These are phyloP conservation scores for Danio albolineatus DNA, from an alignment of 2,797 vertebrate genomes.

Conservation along the genomic window DNA sequence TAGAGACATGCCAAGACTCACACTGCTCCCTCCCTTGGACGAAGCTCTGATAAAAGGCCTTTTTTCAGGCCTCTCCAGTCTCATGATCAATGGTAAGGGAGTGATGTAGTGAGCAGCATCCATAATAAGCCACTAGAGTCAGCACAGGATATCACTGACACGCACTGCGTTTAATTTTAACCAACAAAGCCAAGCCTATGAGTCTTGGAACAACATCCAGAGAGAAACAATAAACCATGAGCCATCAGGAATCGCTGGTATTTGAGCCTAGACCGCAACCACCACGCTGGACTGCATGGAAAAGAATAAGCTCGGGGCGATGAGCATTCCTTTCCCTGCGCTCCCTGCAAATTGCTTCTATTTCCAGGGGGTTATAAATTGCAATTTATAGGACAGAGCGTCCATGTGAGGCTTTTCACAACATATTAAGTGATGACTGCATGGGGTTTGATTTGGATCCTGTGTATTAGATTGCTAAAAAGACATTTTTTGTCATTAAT, in stretches of 20 bases:
- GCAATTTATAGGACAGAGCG: constrained; percentile 38
- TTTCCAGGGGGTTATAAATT: constrained; percentile 53
- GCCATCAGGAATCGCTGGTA: constrained; percentile 62
- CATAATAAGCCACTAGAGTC: constrained; percentile 31
- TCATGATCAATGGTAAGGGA: constrained; percentile 29
- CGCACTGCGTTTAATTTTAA: constrained; percentile 19
- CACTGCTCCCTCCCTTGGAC: neutral
- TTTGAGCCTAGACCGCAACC: constrained; percentile 57
- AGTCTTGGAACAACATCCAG: constrained; percentile 52
- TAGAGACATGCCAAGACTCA: constrained; percentile 14
- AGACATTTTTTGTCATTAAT: constrained; percentile 21
- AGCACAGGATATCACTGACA: constrained; percentile 29
- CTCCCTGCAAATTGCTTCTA: constrained; percentile 53
- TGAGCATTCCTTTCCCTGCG: constrained; percentile 61
- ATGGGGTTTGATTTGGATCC: neutral
- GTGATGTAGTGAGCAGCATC: constrained; percentile 33
- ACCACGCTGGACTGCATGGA: constrained; percentile 55
- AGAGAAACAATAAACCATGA: constrained; percentile 62
- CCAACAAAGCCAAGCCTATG: constrained; percentile 27
- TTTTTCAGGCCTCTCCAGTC: constrained; percentile 31
- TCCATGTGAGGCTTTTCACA: constrained; percentile 15
- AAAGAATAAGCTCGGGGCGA: constrained; percentile 54
- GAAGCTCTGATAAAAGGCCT: constrained; percentile 29
- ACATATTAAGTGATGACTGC: constrained; percentile 10
- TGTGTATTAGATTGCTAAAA: constrained; percentile 17